A percentile compares a stretch with the other conserved stretches of the same genome.
phyloP scores from a whole-genome alignment of 2,797 vertebrate species.

The Peromyscus aztecus region DNA sequence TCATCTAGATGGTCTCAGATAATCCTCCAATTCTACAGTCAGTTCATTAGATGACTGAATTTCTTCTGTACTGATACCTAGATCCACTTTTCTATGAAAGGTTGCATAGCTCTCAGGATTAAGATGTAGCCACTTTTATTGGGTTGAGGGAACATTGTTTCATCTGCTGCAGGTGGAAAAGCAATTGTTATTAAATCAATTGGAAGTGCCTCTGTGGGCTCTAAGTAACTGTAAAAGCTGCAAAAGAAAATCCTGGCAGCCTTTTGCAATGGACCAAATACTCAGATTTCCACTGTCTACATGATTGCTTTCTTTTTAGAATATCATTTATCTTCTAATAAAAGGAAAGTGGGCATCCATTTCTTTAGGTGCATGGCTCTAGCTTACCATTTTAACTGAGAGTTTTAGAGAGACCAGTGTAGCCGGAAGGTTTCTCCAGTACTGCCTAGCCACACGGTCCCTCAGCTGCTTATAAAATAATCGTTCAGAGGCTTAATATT shows the following conservation, averaged over 20 bases:
- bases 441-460: no score
- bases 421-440: no score
- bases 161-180: neutral
- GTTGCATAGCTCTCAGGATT: neutral
- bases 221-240: neutral
- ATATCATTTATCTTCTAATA: constrained; percentile 43
- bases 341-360: constrained; percentile 60
- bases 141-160: neutral
- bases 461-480: no score
- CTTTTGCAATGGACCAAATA: constrained; percentile 34
- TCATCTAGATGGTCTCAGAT: neutral
- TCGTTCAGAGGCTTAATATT: no score
- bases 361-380: constrained; percentile 64
- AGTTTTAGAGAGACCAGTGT: constrained; percentile 7
- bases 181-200: constrained; percentile 2
- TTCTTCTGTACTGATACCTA: neutral
- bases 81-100: neutral
- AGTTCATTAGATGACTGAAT: constrained; percentile 10
- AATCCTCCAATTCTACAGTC: neutral
- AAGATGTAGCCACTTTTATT: neutral
- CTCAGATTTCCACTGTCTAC: constrained; percentile 11
- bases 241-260: neutral
- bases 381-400: constrained; percentile 58
- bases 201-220: constrained; percentile 20
- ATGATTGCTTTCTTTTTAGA: constrained; percentile 22